Conservation (phyloP, 1,140 invertebrate species). For the Scaptomyza graminum region DNA sequence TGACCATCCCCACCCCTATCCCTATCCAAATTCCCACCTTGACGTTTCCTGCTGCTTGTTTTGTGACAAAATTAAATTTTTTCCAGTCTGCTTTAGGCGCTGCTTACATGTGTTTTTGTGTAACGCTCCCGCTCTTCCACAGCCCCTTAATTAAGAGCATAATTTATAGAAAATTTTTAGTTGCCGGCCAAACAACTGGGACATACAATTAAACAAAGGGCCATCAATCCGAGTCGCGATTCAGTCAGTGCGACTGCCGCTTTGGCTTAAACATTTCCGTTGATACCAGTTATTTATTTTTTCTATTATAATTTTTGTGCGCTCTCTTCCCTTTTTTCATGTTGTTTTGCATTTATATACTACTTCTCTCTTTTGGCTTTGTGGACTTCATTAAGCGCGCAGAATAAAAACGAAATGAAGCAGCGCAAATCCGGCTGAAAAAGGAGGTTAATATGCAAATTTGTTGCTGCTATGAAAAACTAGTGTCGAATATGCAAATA, state of each 20-base stretch:
- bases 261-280: conserved; percentile 40
- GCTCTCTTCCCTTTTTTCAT: not conserved
- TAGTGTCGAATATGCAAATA: conserved; percentile 80
- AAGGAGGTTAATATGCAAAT: conserved; percentile 69
- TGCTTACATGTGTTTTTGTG: conserved; percentile 38
- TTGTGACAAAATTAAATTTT: conserved; percentile 50
- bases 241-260: not conserved
- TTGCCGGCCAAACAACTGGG: conserved; percentile 54
- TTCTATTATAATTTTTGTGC: conserved; percentile 16
- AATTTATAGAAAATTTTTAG: conserved; percentile 81
- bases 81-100: conserved; percentile 30
- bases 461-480: conserved; percentile 66
- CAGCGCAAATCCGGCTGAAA: conserved; percentile 38
- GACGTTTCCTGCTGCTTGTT: conserved; percentile 19
- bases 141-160: conserved; percentile 79
- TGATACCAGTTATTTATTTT: conserved; percentile 36
- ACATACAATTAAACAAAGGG: conserved; percentile 38
- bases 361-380: conserved; percentile 33
- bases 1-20: not conserved
- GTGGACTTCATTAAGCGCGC: conserved; percentile 71
- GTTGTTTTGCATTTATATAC: conserved; percentile 8
- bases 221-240: not conserved
- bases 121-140: conserved; percentile 16
- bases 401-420: conserved; percentile 51
- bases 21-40: not conserved